phyloP scores from a whole-genome alignment of 2,797 vertebrate genomes.

The Meriones psammophilus region DNA sequence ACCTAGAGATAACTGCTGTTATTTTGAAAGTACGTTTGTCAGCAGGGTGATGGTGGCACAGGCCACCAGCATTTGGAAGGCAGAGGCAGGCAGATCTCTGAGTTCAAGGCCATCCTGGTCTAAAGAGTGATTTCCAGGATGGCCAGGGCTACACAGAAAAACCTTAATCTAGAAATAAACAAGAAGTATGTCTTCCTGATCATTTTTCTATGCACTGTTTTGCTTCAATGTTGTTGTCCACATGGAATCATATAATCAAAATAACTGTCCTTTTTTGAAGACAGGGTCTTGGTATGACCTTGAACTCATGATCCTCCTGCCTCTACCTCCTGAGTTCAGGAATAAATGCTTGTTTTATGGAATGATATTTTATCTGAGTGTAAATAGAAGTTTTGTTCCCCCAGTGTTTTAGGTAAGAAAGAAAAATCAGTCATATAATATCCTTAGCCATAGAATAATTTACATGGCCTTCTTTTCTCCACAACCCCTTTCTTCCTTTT shows the following conservation, averaged over 20 bases:
- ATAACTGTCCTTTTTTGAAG: not conserved
- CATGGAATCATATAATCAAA: not conserved
- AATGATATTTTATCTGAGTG: not conserved
- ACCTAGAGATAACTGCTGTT: not conserved
- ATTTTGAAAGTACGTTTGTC: not conserved
- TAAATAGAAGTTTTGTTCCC: not conserved
- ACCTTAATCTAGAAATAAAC: not conserved
- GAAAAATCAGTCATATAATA: not conserved
- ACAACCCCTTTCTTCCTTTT: not conserved
- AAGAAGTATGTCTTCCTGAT: not conserved
- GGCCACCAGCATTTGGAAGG: not conserved
- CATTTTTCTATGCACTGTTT: constrained; percentile 34
- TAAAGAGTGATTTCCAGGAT: not conserved
- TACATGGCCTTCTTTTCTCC: not conserved
- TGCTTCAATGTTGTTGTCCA: constrained; percentile 36
- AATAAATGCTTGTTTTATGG: constrained; percentile 3
- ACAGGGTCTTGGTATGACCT: not conserved
- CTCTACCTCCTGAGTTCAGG: not conserved
- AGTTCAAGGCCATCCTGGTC: not conserved
- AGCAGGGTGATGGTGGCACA: not conserved
- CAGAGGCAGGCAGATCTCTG: not conserved
- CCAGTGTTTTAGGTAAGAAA: not conserved
- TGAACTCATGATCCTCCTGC: not conserved
- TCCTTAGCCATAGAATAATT: not conserved
- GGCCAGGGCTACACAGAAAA: not conserved